Conservation (phyloP, 1,140 invertebrate genomes). For the Trichonephila clavata region DNA sequence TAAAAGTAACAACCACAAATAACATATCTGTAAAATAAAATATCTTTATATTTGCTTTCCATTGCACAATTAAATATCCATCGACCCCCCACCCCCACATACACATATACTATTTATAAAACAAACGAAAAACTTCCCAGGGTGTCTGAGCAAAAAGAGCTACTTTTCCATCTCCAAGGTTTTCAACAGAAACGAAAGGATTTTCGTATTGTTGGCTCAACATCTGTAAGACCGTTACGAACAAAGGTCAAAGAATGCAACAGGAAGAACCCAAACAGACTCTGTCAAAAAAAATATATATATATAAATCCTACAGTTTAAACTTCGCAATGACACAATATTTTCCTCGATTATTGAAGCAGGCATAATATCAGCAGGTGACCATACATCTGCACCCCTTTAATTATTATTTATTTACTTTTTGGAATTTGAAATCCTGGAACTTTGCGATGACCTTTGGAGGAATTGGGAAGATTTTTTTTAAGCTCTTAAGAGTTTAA, state of each 20-base stretch:
- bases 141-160: not conserved
- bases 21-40: too few species aligned
- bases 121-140: not conserved
- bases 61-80: not conserved
- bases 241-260: not conserved
- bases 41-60: too few species aligned
- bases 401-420: constrained; percentile 20
- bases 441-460: not conserved
- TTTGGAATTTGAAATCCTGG: not conserved
- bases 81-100: not conserved
- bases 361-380: not conserved
- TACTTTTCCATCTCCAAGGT: not conserved
- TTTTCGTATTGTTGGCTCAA: not conserved
- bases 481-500: not conserved
- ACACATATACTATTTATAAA: not conserved
- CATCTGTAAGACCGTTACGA: not conserved
- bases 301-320: not conserved
- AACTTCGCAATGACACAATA: not conserved
- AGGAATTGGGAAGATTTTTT: not conserved
- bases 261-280: not conserved
- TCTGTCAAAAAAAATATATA: not conserved
- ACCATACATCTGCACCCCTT: not conserved
- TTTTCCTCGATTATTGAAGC: not conserved
- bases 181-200: not conserved
- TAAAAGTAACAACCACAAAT: too few species aligned